Conservation (phyloP, 64 coral and sea anemone species). For the Porites australiensis region DNA sequence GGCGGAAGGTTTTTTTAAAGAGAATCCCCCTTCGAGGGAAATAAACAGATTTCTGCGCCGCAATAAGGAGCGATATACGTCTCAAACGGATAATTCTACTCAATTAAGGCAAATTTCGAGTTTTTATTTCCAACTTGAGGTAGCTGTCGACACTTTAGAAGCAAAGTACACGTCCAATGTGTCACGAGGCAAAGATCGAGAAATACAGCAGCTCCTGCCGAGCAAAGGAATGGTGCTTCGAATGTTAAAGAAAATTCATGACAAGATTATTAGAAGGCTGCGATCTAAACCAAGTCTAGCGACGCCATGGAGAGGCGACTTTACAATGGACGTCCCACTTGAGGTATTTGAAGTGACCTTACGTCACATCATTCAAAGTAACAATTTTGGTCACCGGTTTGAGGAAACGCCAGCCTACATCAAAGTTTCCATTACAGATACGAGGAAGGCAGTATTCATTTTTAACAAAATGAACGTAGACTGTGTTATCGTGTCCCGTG, state of each 20-base stretch:
- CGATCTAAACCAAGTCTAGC: conserved; percentile 41
- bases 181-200: conserved; percentile 4
- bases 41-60: too few species aligned
- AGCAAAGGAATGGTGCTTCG: conserved; percentile 33
- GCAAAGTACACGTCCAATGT: conserved; percentile 33
- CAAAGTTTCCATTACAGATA: conserved; percentile 45
- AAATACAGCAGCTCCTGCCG: conserved; percentile 30
- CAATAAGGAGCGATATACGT: too few species aligned
- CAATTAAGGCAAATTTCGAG: conserved; percentile 14
- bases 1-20: too few species aligned
- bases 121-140: conserved; percentile 39
- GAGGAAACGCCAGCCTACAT: conserved; percentile 30
- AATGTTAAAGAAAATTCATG: conserved; percentile 48
- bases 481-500: neutral
- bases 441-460: conserved; percentile 35
- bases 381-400: conserved; percentile 24
- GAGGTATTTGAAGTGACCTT: conserved; percentile 36
- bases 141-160: conserved; percentile 7
- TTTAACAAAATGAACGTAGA: conserved; percentile 30
- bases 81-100: too few species aligned
- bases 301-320: conserved; percentile 10
- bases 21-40: too few species aligned
- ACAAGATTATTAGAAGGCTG: conserved; percentile 37
- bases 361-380: conserved; percentile 33
- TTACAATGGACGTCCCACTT: conserved; percentile 39